These are phyloP conservation scores for Misgurnus anguillicaudatus DNA, from an alignment of 2,113 vertebrate species.

Conservation along the genomic window DNA sequence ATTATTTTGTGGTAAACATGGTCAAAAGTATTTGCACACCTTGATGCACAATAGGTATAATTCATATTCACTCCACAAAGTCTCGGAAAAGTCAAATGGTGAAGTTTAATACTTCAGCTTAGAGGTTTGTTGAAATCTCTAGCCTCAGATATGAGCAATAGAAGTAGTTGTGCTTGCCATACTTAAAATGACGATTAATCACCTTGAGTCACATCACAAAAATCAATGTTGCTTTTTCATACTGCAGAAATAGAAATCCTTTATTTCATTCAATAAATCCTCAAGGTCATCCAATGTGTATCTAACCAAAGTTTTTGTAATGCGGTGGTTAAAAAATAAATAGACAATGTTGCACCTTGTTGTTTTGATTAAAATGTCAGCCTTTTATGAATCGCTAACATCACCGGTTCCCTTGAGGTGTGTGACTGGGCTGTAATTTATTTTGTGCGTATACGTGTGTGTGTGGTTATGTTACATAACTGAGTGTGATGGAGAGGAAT, in stretches of 20 bases:
- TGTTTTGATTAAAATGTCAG: conserved; percentile 34
- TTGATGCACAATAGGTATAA: neutral
- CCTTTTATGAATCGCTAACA: conserved; percentile 29
- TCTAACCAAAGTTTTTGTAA: neutral
- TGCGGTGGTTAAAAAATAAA: conserved; percentile 8
- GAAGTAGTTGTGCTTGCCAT: neutral
- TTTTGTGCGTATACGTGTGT: neutral
- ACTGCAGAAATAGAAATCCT: neutral
- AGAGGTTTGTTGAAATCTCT: neutral
- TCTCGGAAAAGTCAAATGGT: neutral
- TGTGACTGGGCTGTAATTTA: neutral
- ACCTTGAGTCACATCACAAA: neutral
- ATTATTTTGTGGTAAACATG: too few relatives aligned
- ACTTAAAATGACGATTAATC: neutral
- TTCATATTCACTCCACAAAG: neutral
- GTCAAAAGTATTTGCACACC: too few relatives aligned
- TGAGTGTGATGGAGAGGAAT: conserved; percentile 34
- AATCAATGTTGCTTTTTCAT: too few relatives aligned
- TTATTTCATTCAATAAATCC: neutral
- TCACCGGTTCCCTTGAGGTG: conserved; percentile 19
- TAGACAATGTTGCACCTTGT: neutral
- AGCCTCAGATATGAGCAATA: neutral
- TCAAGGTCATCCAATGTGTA: conserved; percentile 16
- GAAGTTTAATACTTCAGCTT: neutral
- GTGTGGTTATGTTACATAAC: conserved; percentile 12